Evolutionary conservation across 2,888 invertebrate species (phyloP), one percentile per base, ranked within the genome.

Genomic region (Zhuqinia jingwanae): DNA sequence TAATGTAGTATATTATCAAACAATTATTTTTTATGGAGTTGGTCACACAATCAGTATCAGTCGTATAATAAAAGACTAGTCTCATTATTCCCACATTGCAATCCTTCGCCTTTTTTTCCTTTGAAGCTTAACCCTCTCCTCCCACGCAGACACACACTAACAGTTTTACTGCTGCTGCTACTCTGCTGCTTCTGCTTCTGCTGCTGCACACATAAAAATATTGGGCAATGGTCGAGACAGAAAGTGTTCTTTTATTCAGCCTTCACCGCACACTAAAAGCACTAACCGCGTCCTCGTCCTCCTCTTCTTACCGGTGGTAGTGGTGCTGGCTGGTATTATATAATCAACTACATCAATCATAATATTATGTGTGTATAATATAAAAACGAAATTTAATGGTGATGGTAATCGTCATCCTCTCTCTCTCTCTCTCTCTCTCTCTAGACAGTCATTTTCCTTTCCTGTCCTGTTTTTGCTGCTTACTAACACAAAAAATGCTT

Each of bases 1-100:
- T 70, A 20, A 8, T 36, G 36, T 36, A 36, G 36, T 60, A 6
- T 6, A 2, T 27, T 50, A 50, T 50, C 25, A 58, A 76, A 76
- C 58, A 42, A 36, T 27, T 65, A n/a, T 30, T n/a, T n/a, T n/a
- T n/a, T 30, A 5, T 36, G 8, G 11, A 75, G 25, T 76, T 76
- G 76, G 76, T 76, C 76, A 58, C 50, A 50, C 42, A 58, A 76
- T 42, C 76, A 36, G 17, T 36, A 42, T 76, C 76, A 76, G 76
- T 76, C 58, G 42, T 36, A 25, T 20, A 20, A 25, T 20, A 36
- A 53, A 53, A 58, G 76, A 76, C 76, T 76, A 76, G 76, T 56
- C 76, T 76, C 25, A 56, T 76, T 8, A 22, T 58, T 76, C 58
- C 36, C 58, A 45, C 36, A 58, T 58, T 76, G 11, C 63, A 17